Conservation (phyloP, 37 sponge, comb jelly and placozoan genomes). For the Ianthella basta region DNA sequence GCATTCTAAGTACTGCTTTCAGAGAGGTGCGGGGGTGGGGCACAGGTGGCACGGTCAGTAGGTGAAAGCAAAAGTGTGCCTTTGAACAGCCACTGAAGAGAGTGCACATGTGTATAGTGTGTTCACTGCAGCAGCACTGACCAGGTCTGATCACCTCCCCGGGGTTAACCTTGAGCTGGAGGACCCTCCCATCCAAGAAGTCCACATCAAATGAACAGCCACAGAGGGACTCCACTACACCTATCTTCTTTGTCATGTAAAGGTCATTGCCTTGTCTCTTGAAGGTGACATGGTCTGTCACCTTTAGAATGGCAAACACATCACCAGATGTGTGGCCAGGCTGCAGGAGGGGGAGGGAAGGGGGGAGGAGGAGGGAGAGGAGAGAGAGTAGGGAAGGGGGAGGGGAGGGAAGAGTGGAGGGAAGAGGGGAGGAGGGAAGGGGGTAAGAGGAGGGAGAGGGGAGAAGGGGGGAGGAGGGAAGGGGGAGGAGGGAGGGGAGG, state of each 20-base stretch:
- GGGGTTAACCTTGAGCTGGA: constrained; percentile 57
- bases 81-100: too few species aligned
- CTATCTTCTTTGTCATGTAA: constrained; percentile 78
- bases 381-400: not conserved
- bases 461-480: too few species aligned
- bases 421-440: not conserved
- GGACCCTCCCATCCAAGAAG: constrained; percentile 81
- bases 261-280: constrained; percentile 70
- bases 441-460: too few species aligned
- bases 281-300: constrained; percentile 74
- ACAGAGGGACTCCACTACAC: constrained; percentile 87
- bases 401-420: not conserved
- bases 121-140: too few species aligned
- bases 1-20: too few species aligned
- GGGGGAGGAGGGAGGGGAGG: too few species aligned
- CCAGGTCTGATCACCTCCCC: constrained; percentile 66
- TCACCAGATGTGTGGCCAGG: constrained; percentile 91
- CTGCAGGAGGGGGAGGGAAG: constrained; percentile 15
- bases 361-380: not conserved
- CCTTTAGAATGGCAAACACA: constrained; percentile 82
- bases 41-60: too few species aligned
- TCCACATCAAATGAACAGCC: constrained; percentile 67
- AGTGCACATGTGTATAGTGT: too few species aligned
- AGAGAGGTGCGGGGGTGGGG: too few species aligned
- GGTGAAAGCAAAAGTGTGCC: too few species aligned